phyloP scores from a whole-genome alignment of 2,797 vertebrate species.

The Ptychobarbus kaznakovi region DNA sequence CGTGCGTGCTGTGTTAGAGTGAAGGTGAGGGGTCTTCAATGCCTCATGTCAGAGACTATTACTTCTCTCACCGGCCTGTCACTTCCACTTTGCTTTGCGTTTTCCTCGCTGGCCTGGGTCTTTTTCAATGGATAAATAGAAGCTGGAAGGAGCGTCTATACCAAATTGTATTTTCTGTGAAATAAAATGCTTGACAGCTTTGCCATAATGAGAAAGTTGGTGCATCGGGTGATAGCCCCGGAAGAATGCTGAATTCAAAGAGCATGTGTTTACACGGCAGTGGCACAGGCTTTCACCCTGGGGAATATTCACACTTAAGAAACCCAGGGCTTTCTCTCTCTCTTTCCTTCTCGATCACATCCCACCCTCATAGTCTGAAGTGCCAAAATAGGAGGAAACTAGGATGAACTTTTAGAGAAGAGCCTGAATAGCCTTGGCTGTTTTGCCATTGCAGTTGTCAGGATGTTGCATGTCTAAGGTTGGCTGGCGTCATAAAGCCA shows the following conservation, averaged over 20 bases:
- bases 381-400: conserved; percentile 3
- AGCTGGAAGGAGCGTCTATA: conserved; percentile 51
- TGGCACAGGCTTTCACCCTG: conserved; percentile 37
- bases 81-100: conserved; percentile 72
- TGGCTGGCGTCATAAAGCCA: background rate
- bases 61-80: conserved; percentile 73
- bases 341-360: background rate
- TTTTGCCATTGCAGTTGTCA: conserved; percentile 51
- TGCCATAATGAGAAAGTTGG: conserved; percentile 65
- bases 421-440: conserved; percentile 29
- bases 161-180: conserved; percentile 73
- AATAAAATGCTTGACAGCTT: conserved; percentile 70
- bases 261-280: conserved; percentile 53
- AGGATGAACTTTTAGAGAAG: background rate
- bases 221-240: conserved; percentile 41
- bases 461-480: conserved; percentile 35
- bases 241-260: conserved; percentile 58
- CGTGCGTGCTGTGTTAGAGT: conserved; percentile 65
- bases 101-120: conserved; percentile 60
- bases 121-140: conserved; percentile 45
- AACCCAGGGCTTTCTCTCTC: conserved; percentile 13
- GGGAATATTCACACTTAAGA: conserved; percentile 39
- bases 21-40: conserved; percentile 75
- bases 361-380: conserved; percentile 17
- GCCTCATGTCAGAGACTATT: conserved; percentile 76